Percentiles rank a stretch among this genome's conserved stretches.
These are phyloP conservation scores for Microcebus lehilahytsara DNA, from an alignment of 2,113 vertebrate species.

Conservation along the genomic window DNA sequence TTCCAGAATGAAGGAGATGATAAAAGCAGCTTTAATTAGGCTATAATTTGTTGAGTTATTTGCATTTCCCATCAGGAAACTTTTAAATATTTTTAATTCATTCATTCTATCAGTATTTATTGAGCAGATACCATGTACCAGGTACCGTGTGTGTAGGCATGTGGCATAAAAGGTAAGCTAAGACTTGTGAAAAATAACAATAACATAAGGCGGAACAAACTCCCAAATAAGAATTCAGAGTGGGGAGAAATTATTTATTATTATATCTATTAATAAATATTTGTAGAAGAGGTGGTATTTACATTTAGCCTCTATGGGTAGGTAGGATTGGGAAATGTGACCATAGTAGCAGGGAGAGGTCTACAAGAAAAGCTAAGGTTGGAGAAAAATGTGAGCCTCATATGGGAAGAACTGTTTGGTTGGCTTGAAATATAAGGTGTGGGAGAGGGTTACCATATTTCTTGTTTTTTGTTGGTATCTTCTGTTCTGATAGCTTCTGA, in stretches of 20 bases:
- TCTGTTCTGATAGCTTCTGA: neutral
- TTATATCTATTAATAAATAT: neutral
- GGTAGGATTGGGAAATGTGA: neutral
- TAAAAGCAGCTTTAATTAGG: neutral
- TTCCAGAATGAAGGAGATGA: neutral
- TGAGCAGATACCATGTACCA: neutral
- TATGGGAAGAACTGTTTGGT: neutral
- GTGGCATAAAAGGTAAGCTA: neutral
- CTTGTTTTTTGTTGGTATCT: neutral
- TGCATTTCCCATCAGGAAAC: neutral
- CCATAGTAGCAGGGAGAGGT: neutral
- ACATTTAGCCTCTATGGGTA: neutral
- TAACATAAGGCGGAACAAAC: neutral
- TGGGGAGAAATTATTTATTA: neutral
- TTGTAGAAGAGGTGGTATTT: neutral
- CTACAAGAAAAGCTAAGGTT: neutral
- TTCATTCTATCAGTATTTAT: neutral
- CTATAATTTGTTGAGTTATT: neutral
- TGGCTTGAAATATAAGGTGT: neutral
- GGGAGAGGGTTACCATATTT: neutral
- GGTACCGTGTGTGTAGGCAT: rapidly evolving
- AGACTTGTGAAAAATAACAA: neutral
- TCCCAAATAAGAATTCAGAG: neutral
- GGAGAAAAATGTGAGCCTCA: neutral
- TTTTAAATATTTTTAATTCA: neutral